Base-by-base conservation (phyloP, 2,113 vertebrate genomes). In the Spheniscus mendiculus region DNA sequence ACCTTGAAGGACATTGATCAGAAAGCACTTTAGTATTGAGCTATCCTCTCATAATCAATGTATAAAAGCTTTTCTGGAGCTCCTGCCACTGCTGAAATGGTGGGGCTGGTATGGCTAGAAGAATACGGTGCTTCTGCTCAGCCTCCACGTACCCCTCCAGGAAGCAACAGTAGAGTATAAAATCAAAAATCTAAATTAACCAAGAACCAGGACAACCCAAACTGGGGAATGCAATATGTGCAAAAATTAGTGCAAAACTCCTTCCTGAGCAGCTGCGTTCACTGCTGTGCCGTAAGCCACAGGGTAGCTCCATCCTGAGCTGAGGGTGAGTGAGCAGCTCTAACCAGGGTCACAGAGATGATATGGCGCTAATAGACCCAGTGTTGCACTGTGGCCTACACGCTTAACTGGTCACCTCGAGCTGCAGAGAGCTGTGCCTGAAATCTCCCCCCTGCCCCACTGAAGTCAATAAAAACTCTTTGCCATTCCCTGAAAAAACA, bases 361-460 rank as follows among this genome's bases (percentile, higher is more conserved):
- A 18, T 23, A 53, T 1, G 6, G 38, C 0, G 0, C 32, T 12
- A 3, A 8, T 1, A 47, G 49, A 34, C 49, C 62, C 71, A 34
- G 40, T 21, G 36, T 22, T 89, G 56, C 36, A 29, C 5, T 0
- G 0, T 29, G 49, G 74, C 50, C 25, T 63, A 25, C 20, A 30
- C 1, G 1, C 40, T 47, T 20, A 40, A n/a, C 73, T 27, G 2
- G 44, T 12, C 47, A 80, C 61, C 44, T 78, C 2, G 0, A 67
- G 19, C 42, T 61, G 50, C 63, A 83, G 32, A 74, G 47, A 53
- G 15, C n/a, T 9, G 21, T 77, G 42, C 42, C 59, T 77, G 62
- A 86, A 93, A 74, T 70, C 62, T 44, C 20, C 6, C 12, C 16
- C 20, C 47, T 44, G 32, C 52, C 74, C 36, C 44, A 53, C 34